These are phyloP conservation scores for Protophormia terraenovae DNA, from an alignment of 2,888 invertebrate species.

Conservation along the genomic window DNA sequence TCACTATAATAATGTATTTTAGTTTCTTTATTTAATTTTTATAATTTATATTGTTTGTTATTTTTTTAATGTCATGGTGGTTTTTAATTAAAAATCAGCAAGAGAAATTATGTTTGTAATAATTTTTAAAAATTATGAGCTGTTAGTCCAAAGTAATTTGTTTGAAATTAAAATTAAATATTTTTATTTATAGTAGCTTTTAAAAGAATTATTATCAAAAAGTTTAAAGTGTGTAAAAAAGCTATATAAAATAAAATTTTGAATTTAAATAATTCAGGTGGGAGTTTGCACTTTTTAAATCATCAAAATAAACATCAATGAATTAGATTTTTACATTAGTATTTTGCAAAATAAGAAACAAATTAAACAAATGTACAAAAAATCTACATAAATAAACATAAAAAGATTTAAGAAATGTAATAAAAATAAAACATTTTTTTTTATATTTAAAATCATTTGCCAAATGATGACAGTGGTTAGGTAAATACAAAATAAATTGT, in stretches of 20 bases:
- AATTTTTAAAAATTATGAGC: constrained; percentile 34
- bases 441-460: neutral
- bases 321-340: constrained; percentile 50
- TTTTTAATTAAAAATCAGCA: constrained; percentile 41
- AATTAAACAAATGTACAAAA: too few relatives aligned
- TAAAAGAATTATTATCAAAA: too few relatives aligned
- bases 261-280: neutral
- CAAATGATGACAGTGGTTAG: constrained; percentile 9
- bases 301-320: constrained; percentile 39
- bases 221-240: too few relatives aligned
- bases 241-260: too few relatives aligned
- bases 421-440: constrained; percentile 38
- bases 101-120: constrained; percentile 18
- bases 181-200: too few relatives aligned
- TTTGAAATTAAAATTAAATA: too few relatives aligned
- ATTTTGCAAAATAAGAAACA: neutral
- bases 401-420: constrained; percentile 5
- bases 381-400: constrained; percentile 27
- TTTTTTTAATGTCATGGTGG: constrained; percentile 26
- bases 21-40: constrained; percentile 24
- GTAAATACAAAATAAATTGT: neutral
- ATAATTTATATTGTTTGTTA: constrained; percentile 30
- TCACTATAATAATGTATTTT: neutral
- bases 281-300: neutral
- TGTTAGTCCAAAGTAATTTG: neutral